Evolutionary conservation across 2,113 vertebrate species (phyloP), one percentile per base, ranked within the genome.

Genomic region (Actenoides hombroni): DNA sequence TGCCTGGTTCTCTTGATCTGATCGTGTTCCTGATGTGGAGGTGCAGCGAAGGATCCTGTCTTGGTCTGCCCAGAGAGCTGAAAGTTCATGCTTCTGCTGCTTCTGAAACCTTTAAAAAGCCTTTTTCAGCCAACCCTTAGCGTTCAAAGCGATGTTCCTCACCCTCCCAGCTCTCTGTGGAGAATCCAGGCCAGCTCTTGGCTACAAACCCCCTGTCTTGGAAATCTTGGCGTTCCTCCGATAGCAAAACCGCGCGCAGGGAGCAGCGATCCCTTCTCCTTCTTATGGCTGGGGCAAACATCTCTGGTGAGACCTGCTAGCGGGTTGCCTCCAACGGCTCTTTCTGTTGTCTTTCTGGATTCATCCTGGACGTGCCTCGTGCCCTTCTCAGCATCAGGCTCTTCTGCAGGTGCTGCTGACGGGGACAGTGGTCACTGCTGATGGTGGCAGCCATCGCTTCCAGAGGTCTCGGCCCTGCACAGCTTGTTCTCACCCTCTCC

Each of bases 331-430:
- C 7, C n/a, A 5, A 3, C 35, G 46, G 42, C 76, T 54, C 31
- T 23, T 79, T 28, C 61, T 49, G 12, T 44, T 68, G 39, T 68
- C 54, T 63, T 78, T 90, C 53, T 82, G 74, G 31, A 51, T 87
- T 85, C 83, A 48, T 78, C 65, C 57, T 86, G 88, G 49, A 42
- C 0, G 2, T 70, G 56, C 64, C 40, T 56, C 0, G 0, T 49
- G 35, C 39, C 42, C 3, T 16, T 19, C 4, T 2, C 0, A 0
- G 46, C 33, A 60, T 46, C 1, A 0, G 59, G 57, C 83, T 87
- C 64, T 68, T 60, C 83, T 44, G 31, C 4, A 8, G 13, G 17
- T 42, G 29, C 70, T 39, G 46, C 42, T 33, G 49, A 17, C 0
- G 0, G 53, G 28, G 54, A 18, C 46, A 23, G 40, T 14, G 53